These are phyloP conservation scores for Zhengitettix transpicula DNA, from an alignment of 2,888 invertebrate species.

Conservation along the genomic window DNA sequence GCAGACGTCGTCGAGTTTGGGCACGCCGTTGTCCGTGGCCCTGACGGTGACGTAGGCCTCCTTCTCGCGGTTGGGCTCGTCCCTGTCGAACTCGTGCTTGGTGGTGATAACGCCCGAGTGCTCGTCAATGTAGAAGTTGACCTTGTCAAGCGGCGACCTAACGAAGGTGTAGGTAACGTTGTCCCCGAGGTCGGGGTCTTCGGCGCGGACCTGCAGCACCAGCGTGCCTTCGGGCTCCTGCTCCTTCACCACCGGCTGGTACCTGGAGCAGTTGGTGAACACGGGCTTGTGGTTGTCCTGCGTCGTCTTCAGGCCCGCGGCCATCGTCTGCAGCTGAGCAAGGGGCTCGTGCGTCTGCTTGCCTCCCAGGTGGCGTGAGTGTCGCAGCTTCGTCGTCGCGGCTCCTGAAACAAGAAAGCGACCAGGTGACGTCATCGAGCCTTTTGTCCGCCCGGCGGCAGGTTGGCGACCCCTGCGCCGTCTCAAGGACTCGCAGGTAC, in stretches of 20 bases:
- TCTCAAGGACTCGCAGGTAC: too few species aligned
- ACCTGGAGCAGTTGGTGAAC: conserved; percentile 67
- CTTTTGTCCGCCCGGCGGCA: too few species aligned
- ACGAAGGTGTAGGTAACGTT: conserved; percentile 73
- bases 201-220: conserved; percentile 58
- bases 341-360: too few species aligned
- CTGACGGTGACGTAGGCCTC: conserved; percentile 67
- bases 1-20: conserved; percentile 80
- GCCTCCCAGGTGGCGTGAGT: too few species aligned
- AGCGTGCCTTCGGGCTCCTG: conserved; percentile 52
- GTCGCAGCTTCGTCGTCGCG: too few species aligned
- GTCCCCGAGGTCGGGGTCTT: conserved; percentile 55
- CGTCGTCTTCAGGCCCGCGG: too few species aligned
- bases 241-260: conserved; percentile 68
- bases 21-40: conserved; percentile 84
- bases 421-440: too few species aligned
- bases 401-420: too few species aligned
- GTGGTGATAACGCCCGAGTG: conserved; percentile 62
- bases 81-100: conserved; percentile 65
- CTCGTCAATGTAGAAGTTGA: conserved; percentile 64
- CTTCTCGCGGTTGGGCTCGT: conserved; percentile 73
- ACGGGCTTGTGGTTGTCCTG: conserved; percentile 63
- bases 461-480: too few species aligned
- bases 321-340: too few species aligned
- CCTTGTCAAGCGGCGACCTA: conserved; percentile 51